phyloP scores from a whole-genome alignment of 2,113 vertebrate genomes.

The Sphyrna mokarran region DNA sequence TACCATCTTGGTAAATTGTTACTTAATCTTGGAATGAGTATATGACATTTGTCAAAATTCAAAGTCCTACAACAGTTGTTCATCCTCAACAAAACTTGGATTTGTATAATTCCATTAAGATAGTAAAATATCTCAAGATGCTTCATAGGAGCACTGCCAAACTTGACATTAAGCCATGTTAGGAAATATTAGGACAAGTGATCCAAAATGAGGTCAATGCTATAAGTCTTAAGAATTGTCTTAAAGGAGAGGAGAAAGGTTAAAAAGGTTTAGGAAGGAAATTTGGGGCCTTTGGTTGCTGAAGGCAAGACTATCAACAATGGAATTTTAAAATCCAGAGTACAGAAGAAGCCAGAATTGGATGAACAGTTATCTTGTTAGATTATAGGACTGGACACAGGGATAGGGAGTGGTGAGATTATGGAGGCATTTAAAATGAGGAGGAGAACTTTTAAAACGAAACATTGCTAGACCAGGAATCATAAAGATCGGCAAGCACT shows the following conservation, averaged over 20 bases:
- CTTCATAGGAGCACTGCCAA: background rate
- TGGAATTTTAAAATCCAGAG: background rate
- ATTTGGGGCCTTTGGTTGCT: background rate
- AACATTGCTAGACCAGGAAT: background rate
- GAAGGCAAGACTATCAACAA: background rate
- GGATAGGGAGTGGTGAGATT: background rate
- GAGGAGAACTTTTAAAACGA: background rate
- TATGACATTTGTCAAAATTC: background rate
- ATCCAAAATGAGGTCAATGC: background rate
- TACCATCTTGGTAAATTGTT: background rate
- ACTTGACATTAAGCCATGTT: background rate
- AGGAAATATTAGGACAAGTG: no score
- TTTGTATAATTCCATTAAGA: background rate
- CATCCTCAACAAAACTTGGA: background rate
- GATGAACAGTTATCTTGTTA: background rate
- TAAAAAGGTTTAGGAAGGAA: background rate
- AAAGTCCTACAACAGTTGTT: background rate
- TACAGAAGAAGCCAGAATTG: background rate
- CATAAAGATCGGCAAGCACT: background rate
- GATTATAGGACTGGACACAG: background rate
- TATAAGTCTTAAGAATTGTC: background rate
- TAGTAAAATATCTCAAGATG: background rate
- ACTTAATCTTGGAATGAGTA: no score
- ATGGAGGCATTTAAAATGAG: background rate
- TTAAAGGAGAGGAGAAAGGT: background rate